Evolutionary conservation across 2,797 vertebrate genomes (phyloP).

Genomic region (Mycteria americana): DNA sequence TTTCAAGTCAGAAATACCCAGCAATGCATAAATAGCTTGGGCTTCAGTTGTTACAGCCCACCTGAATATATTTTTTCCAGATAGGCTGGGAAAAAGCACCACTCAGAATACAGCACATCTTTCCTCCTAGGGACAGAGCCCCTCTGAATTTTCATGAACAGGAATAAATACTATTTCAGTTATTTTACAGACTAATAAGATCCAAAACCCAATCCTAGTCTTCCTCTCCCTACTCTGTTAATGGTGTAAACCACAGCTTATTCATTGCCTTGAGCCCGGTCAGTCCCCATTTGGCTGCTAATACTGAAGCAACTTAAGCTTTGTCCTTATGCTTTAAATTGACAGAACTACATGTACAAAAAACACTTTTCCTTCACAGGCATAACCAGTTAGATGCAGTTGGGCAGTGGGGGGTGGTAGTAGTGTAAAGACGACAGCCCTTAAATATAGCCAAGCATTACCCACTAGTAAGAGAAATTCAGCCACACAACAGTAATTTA

Average conservation of each 20-base stretch:
- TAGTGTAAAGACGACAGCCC: neutral
- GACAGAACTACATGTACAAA: rapidly evolving
- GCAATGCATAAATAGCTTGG: neutral
- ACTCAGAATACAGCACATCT: neutral
- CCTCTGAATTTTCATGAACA: neutral
- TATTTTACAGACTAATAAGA: neutral
- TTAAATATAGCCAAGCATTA: neutral
- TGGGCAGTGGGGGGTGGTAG: rapidly evolving
- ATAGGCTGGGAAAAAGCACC: neutral
- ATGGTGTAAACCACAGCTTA: neutral
- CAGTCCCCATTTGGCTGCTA: neutral
- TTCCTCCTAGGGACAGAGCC: neutral
- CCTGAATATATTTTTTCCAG: neutral
- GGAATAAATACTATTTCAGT: neutral
- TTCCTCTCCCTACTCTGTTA: neutral
- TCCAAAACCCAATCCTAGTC: rapidly evolving
- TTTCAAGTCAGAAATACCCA: neutral
- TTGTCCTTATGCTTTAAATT: neutral
- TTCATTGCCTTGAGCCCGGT: neutral
- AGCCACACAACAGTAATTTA: neutral
- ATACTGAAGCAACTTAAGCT: neutral
- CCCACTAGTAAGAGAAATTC: neutral
- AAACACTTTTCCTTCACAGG: neutral
- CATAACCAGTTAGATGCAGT: neutral
- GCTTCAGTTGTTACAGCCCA: neutral